phyloP scores from a whole-genome alignment of 2,888 invertebrate species.

The Limulus polyphemus region DNA sequence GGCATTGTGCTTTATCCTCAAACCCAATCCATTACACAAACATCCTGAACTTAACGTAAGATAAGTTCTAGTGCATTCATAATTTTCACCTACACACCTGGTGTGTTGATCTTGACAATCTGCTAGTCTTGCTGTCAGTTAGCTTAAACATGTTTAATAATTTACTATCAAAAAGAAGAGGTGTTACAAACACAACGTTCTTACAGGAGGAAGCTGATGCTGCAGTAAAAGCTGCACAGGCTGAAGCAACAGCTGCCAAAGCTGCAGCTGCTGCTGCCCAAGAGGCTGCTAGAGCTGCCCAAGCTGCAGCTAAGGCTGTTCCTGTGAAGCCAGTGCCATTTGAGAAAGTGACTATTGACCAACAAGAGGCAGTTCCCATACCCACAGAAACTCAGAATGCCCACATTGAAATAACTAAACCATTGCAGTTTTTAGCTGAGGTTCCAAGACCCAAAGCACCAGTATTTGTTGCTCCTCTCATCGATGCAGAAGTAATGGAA shows the following conservation, averaged over 20 bases:
- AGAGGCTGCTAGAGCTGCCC: conserved; percentile 40
- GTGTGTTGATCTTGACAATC: no score
- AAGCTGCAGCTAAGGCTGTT: conserved; percentile 36
- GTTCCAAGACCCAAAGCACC: conserved; percentile 45
- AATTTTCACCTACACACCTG: no score
- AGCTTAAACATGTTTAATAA: no score
- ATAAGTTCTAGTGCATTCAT: neutral
- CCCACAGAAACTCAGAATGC: conserved; percentile 25
- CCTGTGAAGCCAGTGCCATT: conserved; percentile 28
- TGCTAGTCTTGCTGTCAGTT: no score
- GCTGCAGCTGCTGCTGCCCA: conserved; percentile 39
- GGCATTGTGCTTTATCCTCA: no score
- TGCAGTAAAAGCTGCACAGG: conserved; percentile 40
- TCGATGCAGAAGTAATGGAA: conserved; percentile 48
- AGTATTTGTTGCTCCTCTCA: conserved; percentile 64
- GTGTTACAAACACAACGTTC: no score
- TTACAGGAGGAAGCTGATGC: conserved; percentile 41
- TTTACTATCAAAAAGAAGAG: no score
- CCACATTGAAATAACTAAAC: conserved; percentile 26
- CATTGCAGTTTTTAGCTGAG: conserved; percentile 4
- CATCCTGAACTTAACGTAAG: neutral
- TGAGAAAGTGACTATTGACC: conserved; percentile 21
- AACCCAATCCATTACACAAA: neutral
- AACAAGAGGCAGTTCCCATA: conserved; percentile 20
- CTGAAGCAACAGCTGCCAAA: conserved; percentile 41